Base-by-base conservation (phyloP, 92 coral and sea anemone genomes). In the Heliopora coerulea region DNA sequence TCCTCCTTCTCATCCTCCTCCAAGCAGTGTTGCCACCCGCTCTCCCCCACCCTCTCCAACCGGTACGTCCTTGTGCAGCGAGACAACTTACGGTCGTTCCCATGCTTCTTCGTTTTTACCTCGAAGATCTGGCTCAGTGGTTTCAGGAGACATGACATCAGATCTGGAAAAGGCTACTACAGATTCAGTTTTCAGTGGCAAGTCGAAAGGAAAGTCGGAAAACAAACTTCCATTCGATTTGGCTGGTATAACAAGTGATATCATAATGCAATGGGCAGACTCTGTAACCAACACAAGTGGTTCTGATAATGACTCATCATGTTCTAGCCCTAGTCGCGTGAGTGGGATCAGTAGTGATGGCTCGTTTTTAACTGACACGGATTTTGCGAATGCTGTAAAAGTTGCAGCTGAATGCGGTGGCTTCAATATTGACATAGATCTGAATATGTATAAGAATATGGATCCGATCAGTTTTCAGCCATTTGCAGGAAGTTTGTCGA, bases 231-330 rank as follows among this genome's bases (percentile, higher is more conserved):
- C 99, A 19, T 90, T 95, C 35, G 99, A 95, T 33, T 85, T 95
- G 52, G 99, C 91, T 59, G 99, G 99, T 33, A 95, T 95, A 24
- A 95, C 99, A 18, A 95, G 99, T 62, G 99, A 95, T 67, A 95
- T 95, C 32, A 95, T 95, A 60, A 95, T 95, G 99, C 99, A 95
- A 62, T 95, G 99, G 99, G 99, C 99, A 44, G 99, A 95, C 75
- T 89, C 96, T 0, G 99, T 95, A 8, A 95, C 99, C 1, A 95
- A 95, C 84, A 95, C 99, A 25, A 95, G 99, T 74, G 99, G 99
- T 8, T 95, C 99, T 37, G 99, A 95, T 27, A 96, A 95, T 20
- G 99, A 95, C 64, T 89, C 96, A 11, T 82, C 91, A 59, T 80
- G 86, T 62, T 95, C 99, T n/a, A 95, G 99, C 54, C 99, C 99